Percentiles rank a stretch among this genome's conserved stretches.
These are phyloP conservation scores for Pasiphila rectangulata DNA, from an alignment of 2,888 invertebrate genomes.

Conservation along the genomic window DNA sequence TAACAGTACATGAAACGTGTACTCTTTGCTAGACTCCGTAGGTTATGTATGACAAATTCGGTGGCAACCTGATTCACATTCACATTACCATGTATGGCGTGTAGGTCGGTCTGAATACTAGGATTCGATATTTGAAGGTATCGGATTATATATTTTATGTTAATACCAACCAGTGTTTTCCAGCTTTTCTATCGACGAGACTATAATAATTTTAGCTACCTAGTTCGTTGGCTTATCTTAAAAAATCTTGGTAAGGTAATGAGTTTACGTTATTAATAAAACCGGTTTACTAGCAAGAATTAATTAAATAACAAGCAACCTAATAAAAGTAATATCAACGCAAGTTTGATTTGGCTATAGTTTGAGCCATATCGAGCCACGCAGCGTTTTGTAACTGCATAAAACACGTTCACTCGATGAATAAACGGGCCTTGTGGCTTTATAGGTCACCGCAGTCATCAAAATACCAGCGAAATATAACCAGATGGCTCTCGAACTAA, in stretches of 20 bases:
- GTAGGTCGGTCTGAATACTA: not conserved
- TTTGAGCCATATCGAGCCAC: too few relatives aligned
- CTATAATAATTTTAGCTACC: too few relatives aligned
- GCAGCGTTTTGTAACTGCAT: constrained; percentile 17
- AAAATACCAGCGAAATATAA: constrained; percentile 29
- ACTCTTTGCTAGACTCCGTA: constrained; percentile 40
- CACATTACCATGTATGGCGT: not conserved
- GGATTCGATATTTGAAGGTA: not conserved
- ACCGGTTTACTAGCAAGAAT: too few relatives aligned
- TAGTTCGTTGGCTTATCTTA: too few relatives aligned
- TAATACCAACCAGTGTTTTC: too few relatives aligned
- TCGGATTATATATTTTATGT: too few relatives aligned
- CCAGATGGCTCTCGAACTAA: constrained; percentile 34
- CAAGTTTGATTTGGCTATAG: too few relatives aligned
- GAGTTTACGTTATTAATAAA: too few relatives aligned
- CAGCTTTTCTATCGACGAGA: too few relatives aligned
- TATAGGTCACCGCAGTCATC: constrained; percentile 37
- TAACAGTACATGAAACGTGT: constrained; percentile 61
- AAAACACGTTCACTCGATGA: constrained; percentile 21
- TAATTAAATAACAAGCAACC: too few relatives aligned
- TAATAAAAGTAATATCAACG: too few relatives aligned
- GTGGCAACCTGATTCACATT: constrained; percentile 15
- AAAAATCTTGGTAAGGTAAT: too few relatives aligned
- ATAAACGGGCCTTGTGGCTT: constrained; percentile 30
- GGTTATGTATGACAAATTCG: constrained; percentile 30